Conservation (phyloP, 2,888 invertebrate genomes). For the Ischnus inquisitorius region DNA sequence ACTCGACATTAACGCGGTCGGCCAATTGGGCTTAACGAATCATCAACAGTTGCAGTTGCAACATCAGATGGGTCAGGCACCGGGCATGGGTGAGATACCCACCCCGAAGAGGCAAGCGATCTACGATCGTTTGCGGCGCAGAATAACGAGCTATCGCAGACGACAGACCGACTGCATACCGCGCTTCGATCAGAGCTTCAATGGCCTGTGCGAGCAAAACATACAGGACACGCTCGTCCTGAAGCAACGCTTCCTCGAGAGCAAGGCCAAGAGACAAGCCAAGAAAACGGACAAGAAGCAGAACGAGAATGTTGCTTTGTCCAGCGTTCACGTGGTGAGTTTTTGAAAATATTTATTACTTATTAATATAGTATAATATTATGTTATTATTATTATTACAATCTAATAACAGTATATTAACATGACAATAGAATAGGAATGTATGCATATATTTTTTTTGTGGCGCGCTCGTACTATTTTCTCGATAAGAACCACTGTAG, state of each 20-base stretch:
- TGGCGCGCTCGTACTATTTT: constrained; percentile 4
- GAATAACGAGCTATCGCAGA: constrained; percentile 95
- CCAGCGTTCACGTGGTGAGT: constrained; percentile 85
- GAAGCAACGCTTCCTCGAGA: constrained; percentile 96
- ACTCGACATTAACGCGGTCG: constrained; percentile 76
- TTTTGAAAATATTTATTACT: constrained; percentile 12
- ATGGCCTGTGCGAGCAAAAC: constrained; percentile 95
- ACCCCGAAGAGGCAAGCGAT: constrained; percentile 94
- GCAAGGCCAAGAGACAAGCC: constrained; percentile 94
- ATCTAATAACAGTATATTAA: no score
- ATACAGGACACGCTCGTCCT: constrained; percentile 95
- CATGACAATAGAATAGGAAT: no score
- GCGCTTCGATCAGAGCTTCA: constrained; percentile 95
- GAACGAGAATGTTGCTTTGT: constrained; percentile 87
- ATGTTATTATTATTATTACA: no score
- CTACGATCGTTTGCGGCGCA: constrained; percentile 93
- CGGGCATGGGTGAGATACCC: constrained; percentile 88
- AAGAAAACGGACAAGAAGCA: constrained; percentile 92
- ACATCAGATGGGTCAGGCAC: constrained; percentile 85
- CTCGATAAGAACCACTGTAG: constrained; percentile 54
- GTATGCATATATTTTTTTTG: neutral
- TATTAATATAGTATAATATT: no score
- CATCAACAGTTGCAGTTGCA: constrained; percentile 82
- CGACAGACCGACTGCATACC: constrained; percentile 95
- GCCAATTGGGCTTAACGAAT: constrained; percentile 76